Conservation (phyloP, 2,888 invertebrate genomes). For the Bhutanitis thaidina region DNA sequence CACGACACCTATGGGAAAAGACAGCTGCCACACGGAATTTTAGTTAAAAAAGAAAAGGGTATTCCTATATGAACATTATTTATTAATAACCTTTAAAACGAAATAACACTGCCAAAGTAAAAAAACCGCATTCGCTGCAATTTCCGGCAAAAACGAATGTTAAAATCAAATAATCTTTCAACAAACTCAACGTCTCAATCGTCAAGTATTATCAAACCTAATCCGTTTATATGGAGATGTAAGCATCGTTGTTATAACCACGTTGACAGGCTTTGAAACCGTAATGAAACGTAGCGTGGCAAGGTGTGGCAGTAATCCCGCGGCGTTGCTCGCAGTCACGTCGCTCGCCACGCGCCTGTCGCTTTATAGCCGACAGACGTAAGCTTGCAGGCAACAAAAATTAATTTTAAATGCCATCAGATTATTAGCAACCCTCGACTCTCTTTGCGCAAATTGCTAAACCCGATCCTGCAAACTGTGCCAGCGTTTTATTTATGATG, state of each 20-base stretch:
- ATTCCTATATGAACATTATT: too few species aligned
- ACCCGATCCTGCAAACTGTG: conserved; percentile 5
- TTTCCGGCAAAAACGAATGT: too few species aligned
- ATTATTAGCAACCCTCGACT: conserved; percentile 46
- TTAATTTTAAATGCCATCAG: conserved; percentile 63
- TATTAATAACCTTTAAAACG: too few species aligned
- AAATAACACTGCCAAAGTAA: too few species aligned
- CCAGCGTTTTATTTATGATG: neutral
- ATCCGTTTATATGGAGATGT: conserved; percentile 62
- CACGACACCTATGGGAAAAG: too few species aligned
- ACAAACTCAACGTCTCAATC: conserved; percentile 1
- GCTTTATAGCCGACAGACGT: conserved; percentile 46
- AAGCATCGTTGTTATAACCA: conserved; percentile 48
- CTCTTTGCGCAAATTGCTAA: conserved; percentile 35
- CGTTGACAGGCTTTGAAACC: conserved; percentile 66
- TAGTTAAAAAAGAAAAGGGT: too few species aligned
- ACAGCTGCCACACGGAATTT: too few species aligned
- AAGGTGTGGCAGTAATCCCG: conserved; percentile 68
- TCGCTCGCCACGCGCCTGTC: conserved; percentile 42
- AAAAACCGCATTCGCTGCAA: too few species aligned
- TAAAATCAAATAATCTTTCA: neutral
- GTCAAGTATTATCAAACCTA: conserved; percentile 32
- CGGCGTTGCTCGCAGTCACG: conserved; percentile 51
- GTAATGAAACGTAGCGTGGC: conserved; percentile 52
- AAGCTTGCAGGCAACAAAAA: conserved; percentile 55